These are phyloP conservation scores for Coracias cyanogaster DNA, from an alignment of 2,797 vertebrate genomes.

Conservation along the genomic window DNA sequence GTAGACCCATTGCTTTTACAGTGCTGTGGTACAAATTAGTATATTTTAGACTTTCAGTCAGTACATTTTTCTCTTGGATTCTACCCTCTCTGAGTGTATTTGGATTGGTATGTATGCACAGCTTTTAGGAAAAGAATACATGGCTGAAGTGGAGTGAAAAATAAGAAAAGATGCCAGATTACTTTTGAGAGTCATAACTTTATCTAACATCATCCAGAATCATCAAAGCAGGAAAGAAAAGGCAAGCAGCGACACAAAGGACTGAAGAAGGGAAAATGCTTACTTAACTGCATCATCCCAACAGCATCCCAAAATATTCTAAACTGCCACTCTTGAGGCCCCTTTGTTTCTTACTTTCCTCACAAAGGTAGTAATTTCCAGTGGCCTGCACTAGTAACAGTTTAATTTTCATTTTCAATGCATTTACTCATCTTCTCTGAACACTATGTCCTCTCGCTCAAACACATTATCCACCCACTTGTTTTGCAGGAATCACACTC, in stretches of 20 bases:
- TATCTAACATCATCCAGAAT: neutral
- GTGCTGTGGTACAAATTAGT: too few species aligned
- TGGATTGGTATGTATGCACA: too few species aligned
- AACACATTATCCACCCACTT: neutral
- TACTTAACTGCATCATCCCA: neutral
- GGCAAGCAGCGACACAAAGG: neutral
- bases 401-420: neutral
- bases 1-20: too few species aligned
- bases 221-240: neutral
- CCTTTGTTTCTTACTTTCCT: neutral
- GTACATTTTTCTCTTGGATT: too few species aligned
- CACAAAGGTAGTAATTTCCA: neutral
- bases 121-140: too few species aligned
- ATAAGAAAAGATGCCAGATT: neutral
- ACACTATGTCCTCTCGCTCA: neutral
- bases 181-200: neutral
- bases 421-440: neutral
- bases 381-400: neutral
- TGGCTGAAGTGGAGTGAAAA: neutral
- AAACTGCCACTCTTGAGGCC: neutral
- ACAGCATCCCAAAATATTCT: neutral
- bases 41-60: too few species aligned
- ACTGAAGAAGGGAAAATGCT: neutral
- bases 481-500: neutral
- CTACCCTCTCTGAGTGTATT: too few species aligned